These are phyloP conservation scores for Artibeus jamaicensis DNA, from an alignment of 2,797 vertebrate genomes.

Conservation along the genomic window DNA sequence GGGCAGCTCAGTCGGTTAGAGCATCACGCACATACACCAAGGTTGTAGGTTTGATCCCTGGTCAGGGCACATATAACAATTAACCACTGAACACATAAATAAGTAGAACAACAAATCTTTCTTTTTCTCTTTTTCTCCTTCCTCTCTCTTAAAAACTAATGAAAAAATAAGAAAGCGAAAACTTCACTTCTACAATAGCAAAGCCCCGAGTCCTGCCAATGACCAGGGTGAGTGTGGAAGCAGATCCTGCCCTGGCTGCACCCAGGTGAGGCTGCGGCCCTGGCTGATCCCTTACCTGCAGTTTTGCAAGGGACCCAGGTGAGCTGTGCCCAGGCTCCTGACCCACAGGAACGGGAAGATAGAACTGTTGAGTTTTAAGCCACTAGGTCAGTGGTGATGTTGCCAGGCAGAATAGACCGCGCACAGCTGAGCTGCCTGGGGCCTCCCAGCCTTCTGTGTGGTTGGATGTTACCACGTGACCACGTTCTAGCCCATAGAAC, in stretches of 20 bases:
- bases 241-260: not conserved
- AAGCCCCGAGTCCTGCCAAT: not conserved
- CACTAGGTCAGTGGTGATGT: not conserved
- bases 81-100: not conserved
- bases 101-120: not conserved
- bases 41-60: not conserved
- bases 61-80: not conserved
- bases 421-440: fast-evolving
- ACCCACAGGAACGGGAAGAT: not conserved
- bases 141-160: not conserved
- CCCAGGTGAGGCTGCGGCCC: not conserved
- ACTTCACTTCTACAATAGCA: not conserved
- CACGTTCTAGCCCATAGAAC: not conserved
- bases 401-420: not conserved
- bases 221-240: not conserved
- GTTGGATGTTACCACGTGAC: not conserved
- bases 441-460: not conserved
- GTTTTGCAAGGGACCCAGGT: not conserved
- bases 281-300: not conserved
- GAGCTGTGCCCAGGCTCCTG: too few relatives aligned
- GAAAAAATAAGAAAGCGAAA: not conserved
- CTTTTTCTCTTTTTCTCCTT: not conserved
- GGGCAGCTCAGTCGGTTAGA: not conserved
- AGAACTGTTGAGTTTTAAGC: not conserved
- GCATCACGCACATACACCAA: not conserved